These are phyloP conservation scores for Heterochromis multidens DNA, from an alignment of 2,113 vertebrate species.

Conservation along the genomic window DNA sequence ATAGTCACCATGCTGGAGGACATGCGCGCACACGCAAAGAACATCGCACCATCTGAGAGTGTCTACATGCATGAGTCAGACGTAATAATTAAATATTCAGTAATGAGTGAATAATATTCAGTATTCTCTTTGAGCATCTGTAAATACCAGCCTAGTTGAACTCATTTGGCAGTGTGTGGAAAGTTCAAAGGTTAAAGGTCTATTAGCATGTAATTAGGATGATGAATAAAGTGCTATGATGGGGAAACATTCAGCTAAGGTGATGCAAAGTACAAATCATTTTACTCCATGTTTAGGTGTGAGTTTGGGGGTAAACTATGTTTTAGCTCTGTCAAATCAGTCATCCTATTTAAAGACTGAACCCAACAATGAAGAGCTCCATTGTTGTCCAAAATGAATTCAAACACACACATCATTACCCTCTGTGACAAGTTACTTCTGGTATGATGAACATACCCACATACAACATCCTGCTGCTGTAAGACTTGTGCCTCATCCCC, in stretches of 20 bases:
- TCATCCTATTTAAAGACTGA: neutral
- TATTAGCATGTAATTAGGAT: neutral
- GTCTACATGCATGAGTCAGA: slow-evolving; percentile 22
- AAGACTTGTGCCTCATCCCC: neutral
- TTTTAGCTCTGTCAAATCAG: neutral
- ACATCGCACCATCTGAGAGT: neutral
- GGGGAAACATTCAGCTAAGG: neutral
- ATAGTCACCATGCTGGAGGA: neutral
- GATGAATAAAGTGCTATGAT: neutral
- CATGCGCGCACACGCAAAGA: neutral
- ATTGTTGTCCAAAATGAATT: neutral
- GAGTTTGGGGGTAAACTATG: neutral
- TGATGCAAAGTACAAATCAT: neutral
- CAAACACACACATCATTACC: neutral
- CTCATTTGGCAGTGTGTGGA: neutral
- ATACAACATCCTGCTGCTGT: neutral
- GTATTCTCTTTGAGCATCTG: neutral
- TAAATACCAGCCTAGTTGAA: neutral
- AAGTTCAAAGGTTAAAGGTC: neutral
- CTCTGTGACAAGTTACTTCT: too few species aligned
- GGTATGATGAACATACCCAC: too few species aligned
- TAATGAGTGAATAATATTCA: slow-evolving; percentile 1
- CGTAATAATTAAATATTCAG: neutral
- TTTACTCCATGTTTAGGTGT: neutral
- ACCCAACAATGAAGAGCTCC: neutral